Conservation (phyloP, 2,797 vertebrate species). For the Lepilemur ruficaudatus region DNA sequence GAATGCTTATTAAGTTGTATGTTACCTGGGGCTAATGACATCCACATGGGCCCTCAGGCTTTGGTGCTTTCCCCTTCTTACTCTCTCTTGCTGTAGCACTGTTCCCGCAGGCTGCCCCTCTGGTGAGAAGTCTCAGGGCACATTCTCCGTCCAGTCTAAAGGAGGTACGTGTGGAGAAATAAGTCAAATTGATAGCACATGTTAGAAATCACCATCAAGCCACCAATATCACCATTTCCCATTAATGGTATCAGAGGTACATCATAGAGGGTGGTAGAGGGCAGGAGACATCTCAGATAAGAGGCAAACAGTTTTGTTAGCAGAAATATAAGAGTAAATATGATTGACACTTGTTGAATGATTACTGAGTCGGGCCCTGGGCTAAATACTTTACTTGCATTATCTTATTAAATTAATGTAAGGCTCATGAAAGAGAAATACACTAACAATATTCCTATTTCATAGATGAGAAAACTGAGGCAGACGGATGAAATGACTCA, state of each 20-base stretch:
- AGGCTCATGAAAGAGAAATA: neutral
- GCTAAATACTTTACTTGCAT: neutral
- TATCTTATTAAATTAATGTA: neutral
- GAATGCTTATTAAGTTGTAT: neutral
- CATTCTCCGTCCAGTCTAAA: neutral
- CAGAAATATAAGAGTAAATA: neutral
- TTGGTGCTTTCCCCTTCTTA: neutral
- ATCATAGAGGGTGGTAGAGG: neutral
- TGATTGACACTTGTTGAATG: neutral
- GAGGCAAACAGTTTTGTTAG: neutral
- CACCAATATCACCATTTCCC: neutral
- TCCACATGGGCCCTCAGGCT: neutral
- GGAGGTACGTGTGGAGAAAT: neutral
- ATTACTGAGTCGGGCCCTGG: neutral
- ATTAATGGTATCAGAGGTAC: neutral
- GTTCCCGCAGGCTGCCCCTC: neutral
- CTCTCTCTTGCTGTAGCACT: neutral
- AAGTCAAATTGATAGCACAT: neutral
- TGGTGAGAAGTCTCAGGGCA: neutral
- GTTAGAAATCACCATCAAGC: neutral
- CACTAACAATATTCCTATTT: neutral
- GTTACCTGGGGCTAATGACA: neutral
- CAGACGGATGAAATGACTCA: neutral
- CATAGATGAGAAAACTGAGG: neutral
- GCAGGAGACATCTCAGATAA: neutral